These are phyloP conservation scores for Danio choprae DNA, from an alignment of 2,797 vertebrate genomes.

Conservation along the genomic window DNA sequence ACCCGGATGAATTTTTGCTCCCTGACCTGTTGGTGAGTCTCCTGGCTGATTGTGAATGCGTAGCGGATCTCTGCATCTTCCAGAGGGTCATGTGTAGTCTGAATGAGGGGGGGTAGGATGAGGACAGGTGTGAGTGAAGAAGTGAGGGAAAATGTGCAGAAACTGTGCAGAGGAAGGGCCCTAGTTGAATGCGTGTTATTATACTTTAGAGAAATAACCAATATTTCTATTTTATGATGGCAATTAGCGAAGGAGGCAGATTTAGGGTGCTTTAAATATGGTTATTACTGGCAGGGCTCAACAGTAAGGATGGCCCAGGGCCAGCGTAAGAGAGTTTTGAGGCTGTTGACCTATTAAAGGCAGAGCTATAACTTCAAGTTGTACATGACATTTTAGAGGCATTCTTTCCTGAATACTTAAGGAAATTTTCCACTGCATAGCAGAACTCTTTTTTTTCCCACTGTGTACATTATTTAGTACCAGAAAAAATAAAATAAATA, in stretches of 20 bases:
- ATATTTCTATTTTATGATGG: conserved; percentile 14
- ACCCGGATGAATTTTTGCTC: conserved; percentile 70
- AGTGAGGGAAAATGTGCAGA: conserved; percentile 44
- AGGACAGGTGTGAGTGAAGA: conserved; percentile 63
- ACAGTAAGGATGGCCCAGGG: not conserved
- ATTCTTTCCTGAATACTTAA: too few relatives aligned
- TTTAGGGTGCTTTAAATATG: conserved; percentile 16
- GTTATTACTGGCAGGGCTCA: conserved; percentile 12
- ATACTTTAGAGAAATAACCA: conserved; percentile 7
- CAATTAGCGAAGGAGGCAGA: conserved; percentile 5
- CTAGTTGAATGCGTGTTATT: conserved; percentile 25
- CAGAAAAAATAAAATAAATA: too few relatives aligned
- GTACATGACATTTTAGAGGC: not conserved
- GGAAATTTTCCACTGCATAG: too few relatives aligned
- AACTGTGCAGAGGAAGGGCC: conserved; percentile 45
- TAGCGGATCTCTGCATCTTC: conserved; percentile 90
- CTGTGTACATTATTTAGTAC: too few relatives aligned
- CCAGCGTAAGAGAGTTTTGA: not conserved
- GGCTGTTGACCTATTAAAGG: not conserved
- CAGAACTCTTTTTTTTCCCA: too few relatives aligned
- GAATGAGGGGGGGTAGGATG: conserved; percentile 72
- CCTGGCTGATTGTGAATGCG: conserved; percentile 93
- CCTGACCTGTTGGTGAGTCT: conserved; percentile 92
- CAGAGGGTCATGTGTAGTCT: conserved; percentile 76
- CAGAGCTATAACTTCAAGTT: too few relatives aligned